phyloP scores from a whole-genome alignment of 2,113 vertebrate genomes.

The Ictidomys tridecemlineatus region DNA sequence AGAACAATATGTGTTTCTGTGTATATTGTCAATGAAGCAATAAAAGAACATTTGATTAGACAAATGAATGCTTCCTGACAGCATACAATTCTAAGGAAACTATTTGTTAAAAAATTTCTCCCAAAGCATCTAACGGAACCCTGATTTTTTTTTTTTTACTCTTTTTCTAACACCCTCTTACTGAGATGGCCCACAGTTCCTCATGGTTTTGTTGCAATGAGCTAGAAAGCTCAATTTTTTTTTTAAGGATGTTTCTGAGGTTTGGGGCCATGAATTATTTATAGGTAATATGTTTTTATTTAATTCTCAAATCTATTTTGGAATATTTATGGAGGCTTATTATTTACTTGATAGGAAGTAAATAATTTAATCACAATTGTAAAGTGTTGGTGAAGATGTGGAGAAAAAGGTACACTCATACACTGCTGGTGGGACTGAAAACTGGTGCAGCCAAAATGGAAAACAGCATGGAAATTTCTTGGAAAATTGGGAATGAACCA shows the following conservation, averaged over 20 bases:
- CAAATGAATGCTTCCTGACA: neutral
- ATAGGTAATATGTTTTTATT: neutral
- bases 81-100: neutral
- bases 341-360: neutral
- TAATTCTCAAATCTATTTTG: conserved; percentile 1
- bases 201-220: neutral
- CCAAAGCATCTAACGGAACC: neutral
- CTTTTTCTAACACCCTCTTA: neutral
- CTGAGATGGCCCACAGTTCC: neutral
- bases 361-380: neutral
- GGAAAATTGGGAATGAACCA: too few species aligned
- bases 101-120: neutral
- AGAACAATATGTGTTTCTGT: neutral
- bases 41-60: conserved; percentile 17
- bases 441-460: too few species aligned
- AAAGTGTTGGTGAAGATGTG: too few species aligned
- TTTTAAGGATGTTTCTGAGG: neutral
- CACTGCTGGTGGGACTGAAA: too few species aligned
- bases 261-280: neutral
- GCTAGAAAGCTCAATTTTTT: neutral
- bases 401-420: too few species aligned
- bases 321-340: neutral
- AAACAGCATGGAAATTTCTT: too few species aligned
- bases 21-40: neutral
- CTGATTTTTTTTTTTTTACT: neutral